phyloP scores from a whole-genome alignment of 2,888 invertebrate genomes.

The Eumacrocentrus americanus region DNA sequence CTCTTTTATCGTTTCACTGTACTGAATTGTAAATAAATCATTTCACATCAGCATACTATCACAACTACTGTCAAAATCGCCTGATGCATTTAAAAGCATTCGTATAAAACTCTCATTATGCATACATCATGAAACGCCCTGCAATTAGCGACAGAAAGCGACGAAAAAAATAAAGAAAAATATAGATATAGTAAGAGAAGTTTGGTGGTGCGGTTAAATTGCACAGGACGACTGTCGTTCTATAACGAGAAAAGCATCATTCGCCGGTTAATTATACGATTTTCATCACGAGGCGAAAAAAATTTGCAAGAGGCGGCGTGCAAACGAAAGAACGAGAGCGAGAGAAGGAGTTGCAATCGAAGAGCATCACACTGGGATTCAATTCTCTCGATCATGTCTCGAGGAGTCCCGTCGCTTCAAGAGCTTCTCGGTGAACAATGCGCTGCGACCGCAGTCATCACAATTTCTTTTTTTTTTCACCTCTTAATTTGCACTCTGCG shows the following conservation, averaged over 20 bases:
- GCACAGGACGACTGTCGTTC: not conserved
- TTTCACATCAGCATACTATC: no score
- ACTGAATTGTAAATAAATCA: no score
- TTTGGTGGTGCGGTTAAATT: slow-evolving; percentile 9
- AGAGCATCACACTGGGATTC: slow-evolving; percentile 18
- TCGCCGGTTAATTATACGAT: slow-evolving; percentile 13
- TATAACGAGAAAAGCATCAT: slow-evolving; percentile 8
- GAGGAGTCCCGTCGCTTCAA: slow-evolving; percentile 17
- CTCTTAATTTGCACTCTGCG: slow-evolving; percentile 14
- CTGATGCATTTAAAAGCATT: no score
- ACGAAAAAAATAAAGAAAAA: not conserved
- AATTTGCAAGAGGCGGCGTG: no score
- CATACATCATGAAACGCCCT: no score
- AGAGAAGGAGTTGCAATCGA: slow-evolving; percentile 9
- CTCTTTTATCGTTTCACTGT: no score
- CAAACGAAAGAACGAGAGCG: not conserved
- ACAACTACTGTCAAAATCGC: no score
- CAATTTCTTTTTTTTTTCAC: slow-evolving; percentile 1
- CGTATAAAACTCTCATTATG: no score
- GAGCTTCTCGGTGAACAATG: slow-evolving; percentile 3
- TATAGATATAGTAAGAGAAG: not conserved
- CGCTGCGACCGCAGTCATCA: not conserved
- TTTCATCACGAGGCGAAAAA: not conserved
- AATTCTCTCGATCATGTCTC: slow-evolving; percentile 24
- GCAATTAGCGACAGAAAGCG: not conserved